Evolutionary conservation across 2,888 invertebrate genomes (phyloP).

Genomic region (Andrena haemorrhoa): DNA sequence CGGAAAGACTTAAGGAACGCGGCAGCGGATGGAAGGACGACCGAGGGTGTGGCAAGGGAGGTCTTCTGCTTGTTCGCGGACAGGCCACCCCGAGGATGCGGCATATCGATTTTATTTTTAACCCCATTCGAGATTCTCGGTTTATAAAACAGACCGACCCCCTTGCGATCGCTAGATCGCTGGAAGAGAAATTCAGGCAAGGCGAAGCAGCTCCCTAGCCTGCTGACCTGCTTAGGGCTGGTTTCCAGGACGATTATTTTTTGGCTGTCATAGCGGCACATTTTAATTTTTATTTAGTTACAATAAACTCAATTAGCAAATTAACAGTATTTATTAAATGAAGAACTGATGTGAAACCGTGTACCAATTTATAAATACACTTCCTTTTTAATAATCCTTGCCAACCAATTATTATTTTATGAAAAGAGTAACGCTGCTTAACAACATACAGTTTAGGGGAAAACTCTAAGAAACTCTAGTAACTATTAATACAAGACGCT

Average conservation of each 20-base stretch:
- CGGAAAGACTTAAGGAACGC: constrained; percentile 50
- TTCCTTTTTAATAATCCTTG: too few relatives aligned
- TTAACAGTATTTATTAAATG: too few relatives aligned
- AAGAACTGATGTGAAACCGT: too few relatives aligned
- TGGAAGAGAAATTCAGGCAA: neutral
- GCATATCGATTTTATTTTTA: constrained; percentile 83
- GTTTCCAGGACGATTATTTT: neutral
- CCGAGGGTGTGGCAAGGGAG: constrained; percentile 63
- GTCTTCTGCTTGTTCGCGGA: constrained; percentile 41
- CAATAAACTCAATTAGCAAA: too few relatives aligned
- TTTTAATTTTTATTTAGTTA: too few relatives aligned
- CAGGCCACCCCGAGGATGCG: constrained; percentile 66
- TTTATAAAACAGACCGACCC: constrained; percentile 19
- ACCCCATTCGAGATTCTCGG: constrained; percentile 27
- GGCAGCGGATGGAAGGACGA: constrained; percentile 50
- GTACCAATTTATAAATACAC: too few relatives aligned
- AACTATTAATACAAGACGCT: too few relatives aligned
- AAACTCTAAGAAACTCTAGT: too few relatives aligned
- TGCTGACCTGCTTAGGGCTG: neutral
- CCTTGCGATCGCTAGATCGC: constrained; percentile 8
- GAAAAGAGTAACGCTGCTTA: too few relatives aligned
- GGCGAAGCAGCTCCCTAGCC: neutral
- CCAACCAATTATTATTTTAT: too few relatives aligned
- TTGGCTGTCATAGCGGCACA: neutral
- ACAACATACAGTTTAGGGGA: too few relatives aligned